Evolutionary conservation across 2,888 invertebrate genomes (phyloP).

Genomic region (Hemicrepidius hirtus): DNA sequence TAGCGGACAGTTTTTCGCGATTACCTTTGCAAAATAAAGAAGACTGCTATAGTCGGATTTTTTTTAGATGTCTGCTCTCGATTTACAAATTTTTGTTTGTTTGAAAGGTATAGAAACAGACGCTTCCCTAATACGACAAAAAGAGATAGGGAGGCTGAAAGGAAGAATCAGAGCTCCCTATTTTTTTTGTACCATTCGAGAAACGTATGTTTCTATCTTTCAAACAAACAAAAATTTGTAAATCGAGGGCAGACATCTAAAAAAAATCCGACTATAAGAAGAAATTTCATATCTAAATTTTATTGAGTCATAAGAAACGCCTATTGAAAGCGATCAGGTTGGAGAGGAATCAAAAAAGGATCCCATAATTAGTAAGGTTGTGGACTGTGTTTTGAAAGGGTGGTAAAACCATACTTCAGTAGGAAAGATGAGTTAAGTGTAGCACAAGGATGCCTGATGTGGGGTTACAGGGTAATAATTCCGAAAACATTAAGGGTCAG

Average conservation of each 20-base stretch:
- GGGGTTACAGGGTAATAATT: not conserved
- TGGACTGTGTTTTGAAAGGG: not conserved
- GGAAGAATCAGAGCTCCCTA: no score
- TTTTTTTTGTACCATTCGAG: no score
- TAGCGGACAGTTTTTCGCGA: not conserved
- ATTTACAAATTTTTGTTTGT: no score
- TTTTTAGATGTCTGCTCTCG: no score
- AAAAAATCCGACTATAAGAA: no score
- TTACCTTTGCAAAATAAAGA: not conserved
- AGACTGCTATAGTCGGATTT: no score
- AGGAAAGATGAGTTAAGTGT: not conserved
- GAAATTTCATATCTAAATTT: not conserved
- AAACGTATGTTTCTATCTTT: no score
- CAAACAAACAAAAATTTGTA: no score
- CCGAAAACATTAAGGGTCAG: not conserved
- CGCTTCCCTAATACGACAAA: no score
- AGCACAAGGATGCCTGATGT: not conserved
- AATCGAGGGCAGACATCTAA: no score
- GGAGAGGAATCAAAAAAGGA: not conserved
- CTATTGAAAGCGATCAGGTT: not conserved
- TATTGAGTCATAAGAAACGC: not conserved
- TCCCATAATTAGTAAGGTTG: not conserved
- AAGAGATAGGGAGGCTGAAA: no score
- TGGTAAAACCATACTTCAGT: not conserved
- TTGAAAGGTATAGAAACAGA: no score